A percentile compares a stretch with the other conserved stretches of the same genome.
phyloP scores from a whole-genome alignment of 2,888 invertebrate species.

The Cantharis nigra region DNA sequence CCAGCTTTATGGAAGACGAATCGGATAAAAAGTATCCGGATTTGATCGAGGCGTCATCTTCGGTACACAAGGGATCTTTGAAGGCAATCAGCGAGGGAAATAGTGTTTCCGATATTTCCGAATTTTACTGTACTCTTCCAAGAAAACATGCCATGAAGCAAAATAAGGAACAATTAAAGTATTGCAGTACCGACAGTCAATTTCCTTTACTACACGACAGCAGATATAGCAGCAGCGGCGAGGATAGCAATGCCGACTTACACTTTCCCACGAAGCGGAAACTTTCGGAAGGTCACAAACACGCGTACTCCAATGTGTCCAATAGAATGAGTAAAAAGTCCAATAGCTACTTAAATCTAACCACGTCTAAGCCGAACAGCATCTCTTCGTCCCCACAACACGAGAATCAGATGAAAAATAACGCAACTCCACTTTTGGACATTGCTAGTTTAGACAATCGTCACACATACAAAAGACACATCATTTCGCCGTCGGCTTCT shows the following conservation, averaged over 20 bases:
- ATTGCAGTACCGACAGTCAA: conserved; percentile 67
- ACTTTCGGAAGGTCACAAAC: conserved; percentile 57
- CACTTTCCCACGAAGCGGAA: conserved; percentile 56
- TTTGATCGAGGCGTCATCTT: conserved; percentile 49
- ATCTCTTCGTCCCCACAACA: conserved; percentile 69
- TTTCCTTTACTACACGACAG: conserved; percentile 73
- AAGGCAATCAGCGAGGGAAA: conserved; percentile 52
- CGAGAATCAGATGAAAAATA: conserved; percentile 44
- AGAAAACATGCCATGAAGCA: conserved; percentile 46
- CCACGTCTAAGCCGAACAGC: conserved; percentile 63
- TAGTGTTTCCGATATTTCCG: conserved; percentile 50
- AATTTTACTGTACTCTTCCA: conserved; percentile 71
- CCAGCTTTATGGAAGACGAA: conserved; percentile 43
- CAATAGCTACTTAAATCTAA: conserved; percentile 73
- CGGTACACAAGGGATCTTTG: conserved; percentile 37
- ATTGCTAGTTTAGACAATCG: conserved; percentile 60
- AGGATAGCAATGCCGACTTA: conserved; percentile 60
- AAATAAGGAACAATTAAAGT: conserved; percentile 46
- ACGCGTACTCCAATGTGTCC: conserved; percentile 24
- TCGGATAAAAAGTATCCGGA: conserved; percentile 49
- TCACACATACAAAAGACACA: conserved; percentile 38
- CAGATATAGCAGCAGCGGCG: conserved; percentile 73
- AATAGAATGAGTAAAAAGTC: conserved; percentile 58
- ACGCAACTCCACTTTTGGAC: conserved; percentile 67
- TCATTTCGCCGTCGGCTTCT: conserved; percentile 35